Percentiles rank a stretch among this genome's conserved stretches.
Evolutionary conservation across 1,140 invertebrate species (phyloP).

Genomic region (Xylocopa sonorina): DNA sequence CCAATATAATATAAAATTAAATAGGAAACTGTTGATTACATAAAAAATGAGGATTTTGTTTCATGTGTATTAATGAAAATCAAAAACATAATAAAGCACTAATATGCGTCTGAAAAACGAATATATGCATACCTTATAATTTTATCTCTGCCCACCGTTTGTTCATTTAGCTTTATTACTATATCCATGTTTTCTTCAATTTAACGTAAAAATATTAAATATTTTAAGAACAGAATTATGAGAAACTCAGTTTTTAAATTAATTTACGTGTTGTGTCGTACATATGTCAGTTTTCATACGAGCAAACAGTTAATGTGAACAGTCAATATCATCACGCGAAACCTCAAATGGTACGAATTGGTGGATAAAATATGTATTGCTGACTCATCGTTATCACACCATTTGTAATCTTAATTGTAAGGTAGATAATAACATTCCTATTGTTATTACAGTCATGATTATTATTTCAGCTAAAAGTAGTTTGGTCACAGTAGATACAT

Average conservation of each 20-base stretch:
- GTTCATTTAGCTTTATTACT: constrained; percentile 84
- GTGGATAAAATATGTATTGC: neutral
- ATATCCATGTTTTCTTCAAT: constrained; percentile 81
- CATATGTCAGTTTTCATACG: neutral
- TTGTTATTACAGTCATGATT: too few species aligned
- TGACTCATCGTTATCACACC: neutral
- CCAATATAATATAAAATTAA: neutral
- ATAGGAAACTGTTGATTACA: neutral
- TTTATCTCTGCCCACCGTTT: constrained; percentile 85
- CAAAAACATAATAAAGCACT: neutral
- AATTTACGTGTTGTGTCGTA: neutral
- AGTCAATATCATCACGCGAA: neutral
- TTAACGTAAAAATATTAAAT: neutral
- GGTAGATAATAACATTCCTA: too few species aligned
- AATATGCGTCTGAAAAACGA: constrained; percentile 3
- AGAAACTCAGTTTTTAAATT: neutral
- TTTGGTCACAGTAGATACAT: neutral
- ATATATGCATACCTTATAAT: constrained; percentile 82
- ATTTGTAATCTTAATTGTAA: neutral
- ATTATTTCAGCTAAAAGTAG: neutral
- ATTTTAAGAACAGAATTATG: neutral
- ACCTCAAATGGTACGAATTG: neutral
- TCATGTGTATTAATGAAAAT: neutral
- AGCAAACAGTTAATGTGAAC: neutral
- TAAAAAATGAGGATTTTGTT: too few species aligned